Evolutionary conservation across 1,140 invertebrate species (phyloP).

Genomic region (Drosophila repleta): DNA sequence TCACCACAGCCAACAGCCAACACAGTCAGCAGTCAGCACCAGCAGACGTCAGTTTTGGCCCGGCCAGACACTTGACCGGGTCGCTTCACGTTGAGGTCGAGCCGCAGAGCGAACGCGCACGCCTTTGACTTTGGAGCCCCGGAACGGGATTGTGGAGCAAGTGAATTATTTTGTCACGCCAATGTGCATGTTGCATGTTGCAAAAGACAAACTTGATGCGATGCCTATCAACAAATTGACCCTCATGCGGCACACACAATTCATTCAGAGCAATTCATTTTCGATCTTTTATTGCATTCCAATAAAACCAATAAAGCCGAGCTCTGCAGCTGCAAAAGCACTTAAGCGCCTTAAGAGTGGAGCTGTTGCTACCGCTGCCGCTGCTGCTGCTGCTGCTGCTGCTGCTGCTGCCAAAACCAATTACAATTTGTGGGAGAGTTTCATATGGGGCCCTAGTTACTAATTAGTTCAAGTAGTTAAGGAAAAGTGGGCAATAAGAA

Average conservation of each 20-base stretch:
- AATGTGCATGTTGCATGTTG: conserved; percentile 53
- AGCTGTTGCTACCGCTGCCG: too few relatives aligned
- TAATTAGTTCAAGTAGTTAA: too few relatives aligned
- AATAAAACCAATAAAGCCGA: conserved; percentile 7
- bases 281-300: conserved; percentile 22
- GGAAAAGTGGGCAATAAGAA: too few relatives aligned
- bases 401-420: too few relatives aligned
- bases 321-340: neutral
- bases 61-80: conserved; percentile 35
- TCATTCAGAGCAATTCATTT: conserved; percentile 42
- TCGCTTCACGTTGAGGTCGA: conserved; percentile 7
- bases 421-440: too few relatives aligned
- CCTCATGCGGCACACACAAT: conserved; percentile 32
- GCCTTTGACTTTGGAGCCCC: conserved; percentile 8
- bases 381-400: too few relatives aligned
- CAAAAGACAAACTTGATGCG: conserved; percentile 11
- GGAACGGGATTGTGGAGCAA: conserved; percentile 19
- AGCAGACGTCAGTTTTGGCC: conserved; percentile 35
- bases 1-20: conserved; percentile 36
- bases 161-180: conserved; percentile 49
- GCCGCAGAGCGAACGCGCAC: conserved; percentile 19
- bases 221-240: conserved; percentile 58
- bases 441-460: too few relatives aligned
- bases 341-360: neutral
- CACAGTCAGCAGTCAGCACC: conserved; percentile 28